Conservation (phyloP, 2,797 vertebrate species). For the Pyrocephalus nanus region DNA sequence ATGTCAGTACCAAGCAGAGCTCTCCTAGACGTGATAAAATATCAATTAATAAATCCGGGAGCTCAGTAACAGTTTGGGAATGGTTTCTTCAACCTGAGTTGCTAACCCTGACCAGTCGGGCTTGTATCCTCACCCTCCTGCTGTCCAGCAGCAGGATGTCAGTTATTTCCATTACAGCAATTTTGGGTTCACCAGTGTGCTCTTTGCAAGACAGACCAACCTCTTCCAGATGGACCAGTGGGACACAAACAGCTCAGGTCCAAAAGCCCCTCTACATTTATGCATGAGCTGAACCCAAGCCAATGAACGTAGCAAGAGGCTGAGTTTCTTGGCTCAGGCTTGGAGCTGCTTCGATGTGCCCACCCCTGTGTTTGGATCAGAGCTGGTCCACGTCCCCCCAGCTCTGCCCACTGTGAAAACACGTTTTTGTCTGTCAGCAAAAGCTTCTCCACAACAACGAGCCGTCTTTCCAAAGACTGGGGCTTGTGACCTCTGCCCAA, state of each 20-base stretch:
- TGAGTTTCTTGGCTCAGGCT: background rate
- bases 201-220: background rate
- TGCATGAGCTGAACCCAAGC: background rate
- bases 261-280: background rate
- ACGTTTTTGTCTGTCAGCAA: background rate
- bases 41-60: background rate
- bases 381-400: background rate
- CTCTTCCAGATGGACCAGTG: background rate
- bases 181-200: background rate
- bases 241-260: background rate
- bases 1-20: background rate
- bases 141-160: background rate
- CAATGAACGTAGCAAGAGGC: background rate
- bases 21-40: background rate
- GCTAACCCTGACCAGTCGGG: background rate
- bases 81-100: background rate
- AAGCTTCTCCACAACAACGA: background rate
- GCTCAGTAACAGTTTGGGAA: background rate
- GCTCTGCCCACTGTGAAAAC: background rate
- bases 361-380: background rate
- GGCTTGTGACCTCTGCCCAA: background rate
- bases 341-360: background rate
- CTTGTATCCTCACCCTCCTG: background rate
- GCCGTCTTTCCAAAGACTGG: background rate
- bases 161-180: background rate